Conservation (phyloP, 2,797 vertebrate species). For the Sebastes diploproa region DNA sequence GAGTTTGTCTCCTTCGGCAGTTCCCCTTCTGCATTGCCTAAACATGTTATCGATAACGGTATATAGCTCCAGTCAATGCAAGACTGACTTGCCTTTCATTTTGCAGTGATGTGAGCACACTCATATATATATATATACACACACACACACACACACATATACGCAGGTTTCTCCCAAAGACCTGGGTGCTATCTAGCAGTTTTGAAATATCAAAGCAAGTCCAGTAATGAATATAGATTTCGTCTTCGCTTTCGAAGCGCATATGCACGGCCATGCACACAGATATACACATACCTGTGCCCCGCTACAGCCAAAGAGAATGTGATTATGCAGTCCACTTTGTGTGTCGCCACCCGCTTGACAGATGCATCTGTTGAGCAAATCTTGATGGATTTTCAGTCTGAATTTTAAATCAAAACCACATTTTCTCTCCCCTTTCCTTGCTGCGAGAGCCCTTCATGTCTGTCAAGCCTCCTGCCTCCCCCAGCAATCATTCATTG, state of each 20-base stretch:
- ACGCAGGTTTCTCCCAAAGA: conserved; percentile 28
- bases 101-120: not conserved
- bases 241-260: conserved; percentile 46
- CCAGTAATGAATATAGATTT: conserved; percentile 80
- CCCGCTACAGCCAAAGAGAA: conserved; percentile 63
- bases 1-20: conserved; percentile 1
- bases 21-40: not conserved
- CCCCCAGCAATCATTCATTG: conserved; percentile 65
- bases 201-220: conserved; percentile 43
- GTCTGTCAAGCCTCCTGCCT: conserved; percentile 47
- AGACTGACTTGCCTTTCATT: not conserved
- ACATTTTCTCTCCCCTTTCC: conserved; percentile 49
- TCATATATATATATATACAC: too few relatives aligned
- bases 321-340: conserved; percentile 75
- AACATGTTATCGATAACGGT: conserved; percentile 14
- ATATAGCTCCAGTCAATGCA: conserved; percentile 3
- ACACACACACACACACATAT: not conserved
- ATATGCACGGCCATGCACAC: conserved; percentile 13
- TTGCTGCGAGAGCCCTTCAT: conserved; percentile 46
- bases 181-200: conserved; percentile 30
- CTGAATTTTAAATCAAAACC: conserved; percentile 77
- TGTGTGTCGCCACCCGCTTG: conserved; percentile 70
- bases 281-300: conserved; percentile 36
- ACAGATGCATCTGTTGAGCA: conserved; percentile 81
- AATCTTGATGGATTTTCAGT: conserved; percentile 85